These are phyloP conservation scores for Notodonta dromedarius DNA, from an alignment of 2,888 invertebrate genomes.

Conservation along the genomic window DNA sequence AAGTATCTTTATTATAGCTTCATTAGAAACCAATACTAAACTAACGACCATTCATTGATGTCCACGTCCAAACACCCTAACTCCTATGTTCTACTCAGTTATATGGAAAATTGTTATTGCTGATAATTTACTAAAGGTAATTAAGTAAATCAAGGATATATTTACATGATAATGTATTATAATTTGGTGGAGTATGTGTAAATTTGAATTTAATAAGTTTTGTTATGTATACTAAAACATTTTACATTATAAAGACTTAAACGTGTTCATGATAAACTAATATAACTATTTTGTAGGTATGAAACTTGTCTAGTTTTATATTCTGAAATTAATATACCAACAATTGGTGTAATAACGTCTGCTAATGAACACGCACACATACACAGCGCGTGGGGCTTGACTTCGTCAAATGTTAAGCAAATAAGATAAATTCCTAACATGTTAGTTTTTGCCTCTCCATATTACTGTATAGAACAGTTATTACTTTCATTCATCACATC, in stretches of 20 bases:
- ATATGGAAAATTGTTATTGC: background rate
- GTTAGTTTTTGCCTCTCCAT: background rate
- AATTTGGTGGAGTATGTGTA: no score
- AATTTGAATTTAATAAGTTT: no score
- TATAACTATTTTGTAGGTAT: no score
- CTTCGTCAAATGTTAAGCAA: background rate
- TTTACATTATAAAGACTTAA: no score
- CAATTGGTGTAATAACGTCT: background rate
- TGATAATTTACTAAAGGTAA: background rate
- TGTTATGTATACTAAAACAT: no score
- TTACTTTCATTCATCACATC: background rate
- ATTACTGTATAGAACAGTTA: background rate
- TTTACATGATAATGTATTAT: no score
- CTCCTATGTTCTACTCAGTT: background rate
- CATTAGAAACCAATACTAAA: no score
- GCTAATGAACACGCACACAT: background rate
- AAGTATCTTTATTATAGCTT: no score
- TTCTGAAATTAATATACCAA: background rate
- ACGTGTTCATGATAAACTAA: no score
- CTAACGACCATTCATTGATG: background rate
- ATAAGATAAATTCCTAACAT: background rate
- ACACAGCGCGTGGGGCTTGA: background rate
- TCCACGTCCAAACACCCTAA: background rate
- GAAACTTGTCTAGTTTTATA: background rate
- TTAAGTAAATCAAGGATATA: no score